A percentile compares a stretch with the other conserved stretches of the same genome.
phyloP scores from a whole-genome alignment of 2,888 invertebrate species.

The Nomada fabriciana region DNA sequence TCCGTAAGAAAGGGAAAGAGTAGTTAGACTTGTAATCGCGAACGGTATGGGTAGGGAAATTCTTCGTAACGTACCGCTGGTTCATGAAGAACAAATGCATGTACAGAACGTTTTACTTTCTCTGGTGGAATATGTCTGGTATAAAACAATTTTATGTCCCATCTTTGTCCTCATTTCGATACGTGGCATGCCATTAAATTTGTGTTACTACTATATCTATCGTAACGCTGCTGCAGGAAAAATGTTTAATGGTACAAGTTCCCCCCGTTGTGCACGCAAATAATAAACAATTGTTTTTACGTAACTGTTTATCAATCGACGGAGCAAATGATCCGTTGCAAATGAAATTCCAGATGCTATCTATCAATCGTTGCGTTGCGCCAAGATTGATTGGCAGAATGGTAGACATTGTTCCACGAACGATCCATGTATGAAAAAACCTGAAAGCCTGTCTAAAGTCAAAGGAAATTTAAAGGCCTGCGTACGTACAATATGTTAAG shows the following conservation, averaged over 20 bases:
- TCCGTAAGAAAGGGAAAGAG: neutral
- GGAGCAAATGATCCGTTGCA: slow-evolving; percentile 17
- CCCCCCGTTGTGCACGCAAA: neutral
- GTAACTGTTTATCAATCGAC: slow-evolving; percentile 9
- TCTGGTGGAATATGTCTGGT: too few relatives aligned
- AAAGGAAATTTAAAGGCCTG: neutral
- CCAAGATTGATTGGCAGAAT: neutral
- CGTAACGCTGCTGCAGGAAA: too few relatives aligned
- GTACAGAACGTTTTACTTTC: too few relatives aligned
- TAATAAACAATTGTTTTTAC: slow-evolving; percentile 8
- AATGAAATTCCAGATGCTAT: slow-evolving; percentile 20
- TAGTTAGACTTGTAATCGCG: neutral
- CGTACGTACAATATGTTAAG: neutral
- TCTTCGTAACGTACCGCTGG: neutral
- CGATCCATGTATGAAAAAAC: neutral
- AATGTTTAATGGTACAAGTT: neutral
- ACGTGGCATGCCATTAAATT: too few relatives aligned
- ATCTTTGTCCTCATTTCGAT: too few relatives aligned
- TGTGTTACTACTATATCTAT: too few relatives aligned
- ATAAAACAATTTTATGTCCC: too few relatives aligned
- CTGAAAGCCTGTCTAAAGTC: neutral
- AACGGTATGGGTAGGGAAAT: neutral
- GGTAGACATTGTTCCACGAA: neutral
- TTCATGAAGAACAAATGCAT: neutral
- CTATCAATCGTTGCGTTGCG: neutral